Conservation (phyloP, 2,888 invertebrate genomes). For the Amblyjoppa proteus region DNA sequence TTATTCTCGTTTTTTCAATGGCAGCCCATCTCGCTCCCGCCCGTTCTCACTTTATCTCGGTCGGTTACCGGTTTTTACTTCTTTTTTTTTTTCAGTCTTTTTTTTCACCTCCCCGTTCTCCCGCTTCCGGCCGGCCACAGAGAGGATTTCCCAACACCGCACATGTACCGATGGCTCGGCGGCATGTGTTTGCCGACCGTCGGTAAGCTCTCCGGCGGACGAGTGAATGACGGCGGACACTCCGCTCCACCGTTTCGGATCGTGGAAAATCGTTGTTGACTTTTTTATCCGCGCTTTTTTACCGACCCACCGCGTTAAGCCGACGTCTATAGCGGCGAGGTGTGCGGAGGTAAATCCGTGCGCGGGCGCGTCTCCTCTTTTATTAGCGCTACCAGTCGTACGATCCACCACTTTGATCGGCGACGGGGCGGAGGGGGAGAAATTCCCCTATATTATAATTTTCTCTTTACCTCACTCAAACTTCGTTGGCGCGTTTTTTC, state of each 20-base stretch:
- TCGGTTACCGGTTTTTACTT: constrained; percentile 40
- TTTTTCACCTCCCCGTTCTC: constrained; percentile 39
- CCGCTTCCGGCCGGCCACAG: constrained; percentile 38
- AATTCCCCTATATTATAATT: background rate
- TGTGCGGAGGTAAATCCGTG: constrained; percentile 24
- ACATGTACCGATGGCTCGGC: constrained; percentile 55
- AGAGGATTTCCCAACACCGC: constrained; percentile 56
- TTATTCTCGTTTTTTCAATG: constrained; percentile 12
- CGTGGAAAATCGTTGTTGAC: constrained; percentile 61
- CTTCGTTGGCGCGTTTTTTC: background rate
- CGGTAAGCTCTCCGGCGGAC: constrained; percentile 52
- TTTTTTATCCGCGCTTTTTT: constrained; percentile 56
- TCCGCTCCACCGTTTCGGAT: constrained; percentile 51
- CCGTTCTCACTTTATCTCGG: constrained; percentile 43
- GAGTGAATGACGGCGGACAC: constrained; percentile 53
- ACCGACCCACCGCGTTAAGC: constrained; percentile 47
- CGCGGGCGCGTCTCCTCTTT: constrained; percentile 30
- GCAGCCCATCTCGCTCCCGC: constrained; percentile 22
- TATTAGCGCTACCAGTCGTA: constrained; percentile 5
- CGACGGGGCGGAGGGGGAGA: too few species aligned
- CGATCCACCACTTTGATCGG: background rate
- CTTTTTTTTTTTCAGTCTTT: constrained; percentile 38
- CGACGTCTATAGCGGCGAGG: background rate
- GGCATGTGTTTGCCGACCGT: constrained; percentile 63
- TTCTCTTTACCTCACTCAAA: background rate